phyloP scores from a whole-genome alignment of 2,888 invertebrate species.

The Crossocerus cetratus region DNA sequence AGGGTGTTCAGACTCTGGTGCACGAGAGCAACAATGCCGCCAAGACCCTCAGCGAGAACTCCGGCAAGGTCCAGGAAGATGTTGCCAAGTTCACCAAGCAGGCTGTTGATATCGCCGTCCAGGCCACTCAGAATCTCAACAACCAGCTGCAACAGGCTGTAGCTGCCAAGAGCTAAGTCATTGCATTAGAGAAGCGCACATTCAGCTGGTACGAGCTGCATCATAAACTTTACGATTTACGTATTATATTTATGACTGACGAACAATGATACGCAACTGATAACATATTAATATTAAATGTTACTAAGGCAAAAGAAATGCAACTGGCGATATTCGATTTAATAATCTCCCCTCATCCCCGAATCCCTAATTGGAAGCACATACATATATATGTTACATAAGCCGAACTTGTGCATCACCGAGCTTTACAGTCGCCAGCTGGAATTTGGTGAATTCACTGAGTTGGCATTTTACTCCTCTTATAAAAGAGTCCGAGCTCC shows the following conservation, averaged over 20 bases:
- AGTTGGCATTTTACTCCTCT: not conserved
- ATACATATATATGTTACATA: no score
- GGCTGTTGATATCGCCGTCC: constrained; percentile 68
- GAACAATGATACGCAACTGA: no score
- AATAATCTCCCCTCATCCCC: no score
- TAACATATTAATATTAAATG: not conserved
- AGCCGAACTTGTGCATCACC: no score
- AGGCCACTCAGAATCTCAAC: constrained; percentile 69
- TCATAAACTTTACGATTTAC: not conserved
- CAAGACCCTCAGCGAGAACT: constrained; percentile 65
- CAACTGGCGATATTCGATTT: not conserved
- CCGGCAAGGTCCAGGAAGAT: constrained; percentile 68
- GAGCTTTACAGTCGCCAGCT: no score
- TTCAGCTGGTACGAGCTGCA: no score
- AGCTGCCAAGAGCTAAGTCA: constrained; percentile 21
- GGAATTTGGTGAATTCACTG: not conserved
- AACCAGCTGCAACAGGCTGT: constrained; percentile 65
- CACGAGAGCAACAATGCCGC: constrained; percentile 69
- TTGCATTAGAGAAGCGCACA: not conserved
- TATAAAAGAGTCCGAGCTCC: not conserved
- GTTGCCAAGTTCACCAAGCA: constrained; percentile 70
- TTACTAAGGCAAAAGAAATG: not conserved
- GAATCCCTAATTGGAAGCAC: no score
- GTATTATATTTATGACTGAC: constrained; percentile 3
- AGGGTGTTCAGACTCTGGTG: constrained; percentile 67